Evolutionary conservation across 2,888 invertebrate species (phyloP), one percentile per base, ranked within the genome.

Genomic region (Sphaeridia pumilis): DNA sequence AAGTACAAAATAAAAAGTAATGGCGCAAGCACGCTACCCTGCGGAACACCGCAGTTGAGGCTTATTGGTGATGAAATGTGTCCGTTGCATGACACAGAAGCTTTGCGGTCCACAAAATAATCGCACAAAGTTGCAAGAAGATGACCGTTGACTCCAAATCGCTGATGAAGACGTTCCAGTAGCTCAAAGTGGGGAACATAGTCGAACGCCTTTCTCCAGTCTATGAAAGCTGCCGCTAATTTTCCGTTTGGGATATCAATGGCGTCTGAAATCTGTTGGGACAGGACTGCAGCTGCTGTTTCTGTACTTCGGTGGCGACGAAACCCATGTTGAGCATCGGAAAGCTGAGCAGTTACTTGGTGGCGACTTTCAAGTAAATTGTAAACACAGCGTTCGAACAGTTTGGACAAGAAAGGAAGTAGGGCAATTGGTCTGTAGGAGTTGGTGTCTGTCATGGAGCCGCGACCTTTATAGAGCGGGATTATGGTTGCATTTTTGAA

Each of bases 141-240:
- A 31, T 31, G 7, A 10, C 31, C 31, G 10, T 14, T 7, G 7
- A 31, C 31, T 31, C 14, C 14, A 31, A 31, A 31, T 10, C 14
- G 7, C 7, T 14, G 14, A 7, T 31, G 10, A 10, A 48, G 20
- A 17, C 38, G 36, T 26, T 38, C 12, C 17, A 48, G 17, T 4
- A 48, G 14, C 20, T 36, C 20, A n/a, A 25, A 17, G 2, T 21
- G 27, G 12, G 10, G 3, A 20, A 48, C 25, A 2, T 34, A 38
- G 20, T 48, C 48, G 20, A 38, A 48, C 4, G 48, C 48, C 27
- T 48, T 48, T 12, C 27, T 20, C 12, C 34, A 36, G 25, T 48
- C 38, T 14, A 48, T 27, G 25, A 48, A 48, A 2, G 38, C 48
- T 5, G 48, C 48, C 3, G 17, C 36, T 2, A 5, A 35, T 17